Evolutionary conservation across 2,888 invertebrate genomes (phyloP), one percentile per base, ranked within the genome.

Genomic region (Coelopa pilipes): DNA sequence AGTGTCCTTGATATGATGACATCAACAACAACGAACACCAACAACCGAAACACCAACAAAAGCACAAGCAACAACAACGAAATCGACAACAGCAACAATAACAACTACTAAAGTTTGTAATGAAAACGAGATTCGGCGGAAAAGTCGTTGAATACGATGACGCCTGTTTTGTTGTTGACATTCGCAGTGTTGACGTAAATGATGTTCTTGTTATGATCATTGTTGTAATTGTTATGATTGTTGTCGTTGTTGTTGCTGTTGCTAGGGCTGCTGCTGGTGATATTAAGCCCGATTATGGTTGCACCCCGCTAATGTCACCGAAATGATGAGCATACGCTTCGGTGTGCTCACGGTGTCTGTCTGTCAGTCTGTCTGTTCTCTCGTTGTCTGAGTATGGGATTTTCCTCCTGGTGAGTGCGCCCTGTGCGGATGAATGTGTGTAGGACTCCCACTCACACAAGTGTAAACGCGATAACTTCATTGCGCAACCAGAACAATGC

Each of bases 391-490:
- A 4, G 34, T 34, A 7, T 34, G 34, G 34, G n/a, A n/a, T n/a
- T 57, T n/a, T 17, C 34, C 45, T 53, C 53, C 21, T 68, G 59
- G 76, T 79, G 78, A 76, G 81, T 81, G 74, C 75, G 19, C 34
- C 34, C 34, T 7, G 34, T 34, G 73, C 63, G 46, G 71, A 73
- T 57, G 78, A 75, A 70, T 77, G 76, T 75, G 74, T 63, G 68
- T 7, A 34, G 34, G 34, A 9, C 53, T 53, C 13, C 53, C 53
- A 53, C 53, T 73, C 72, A 79, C 77, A 77, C 79, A 77, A 81
- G 79, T 82, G 83, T 82, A 81, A 82, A 83, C 83, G 82, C 78
- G 81, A 83, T 82, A 83, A 83, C 81, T 82, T 83, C 60, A 77
- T 82, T 76, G 77, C 74, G 11, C 50, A 67, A 59, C 55, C 47